These are phyloP conservation scores for Gymnocephalus cernua DNA, from an alignment of 2,113 vertebrate genomes.

Conservation along the genomic window DNA sequence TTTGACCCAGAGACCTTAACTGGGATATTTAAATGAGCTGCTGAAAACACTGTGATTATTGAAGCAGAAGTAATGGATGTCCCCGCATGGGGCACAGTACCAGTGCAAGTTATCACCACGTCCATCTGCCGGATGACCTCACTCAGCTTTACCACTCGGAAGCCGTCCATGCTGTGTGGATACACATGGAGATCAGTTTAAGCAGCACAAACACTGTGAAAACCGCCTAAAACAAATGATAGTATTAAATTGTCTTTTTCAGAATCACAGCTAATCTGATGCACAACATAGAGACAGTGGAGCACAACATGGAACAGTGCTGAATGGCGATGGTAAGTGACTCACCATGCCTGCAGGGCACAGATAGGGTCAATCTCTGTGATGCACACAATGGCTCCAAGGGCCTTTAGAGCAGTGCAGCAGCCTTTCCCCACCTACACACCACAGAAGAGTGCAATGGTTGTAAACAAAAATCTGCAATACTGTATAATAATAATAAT, in stretches of 20 bases:
- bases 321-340: conserved; percentile 40
- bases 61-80: conserved; percentile 57
- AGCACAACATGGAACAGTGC: background rate
- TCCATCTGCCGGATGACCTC: conserved; percentile 98
- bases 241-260: background rate
- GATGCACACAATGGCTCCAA: conserved; percentile 96
- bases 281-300: conserved; percentile 5
- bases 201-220: background rate
- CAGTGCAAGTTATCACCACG: conserved; percentile 98
- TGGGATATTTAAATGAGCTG: conserved; percentile 12
- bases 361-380: conserved; percentile 99
- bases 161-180: conserved; percentile 95
- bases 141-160: conserved; percentile 96
- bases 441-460: conserved; percentile 1
- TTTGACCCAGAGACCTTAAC: background rate
- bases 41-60: conserved; percentile 36
- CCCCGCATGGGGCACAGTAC: conserved; percentile 77
- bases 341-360: conserved; percentile 97
- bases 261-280: background rate
- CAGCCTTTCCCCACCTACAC: conserved; percentile 96
- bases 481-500: background rate
- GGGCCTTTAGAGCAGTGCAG: conserved; percentile 96
- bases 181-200: conserved; percentile 3
- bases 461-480: conserved; percentile 6
- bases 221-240: background rate